Conservation (phyloP, 2,797 vertebrate species). For the Pelochelys cantorii region DNA sequence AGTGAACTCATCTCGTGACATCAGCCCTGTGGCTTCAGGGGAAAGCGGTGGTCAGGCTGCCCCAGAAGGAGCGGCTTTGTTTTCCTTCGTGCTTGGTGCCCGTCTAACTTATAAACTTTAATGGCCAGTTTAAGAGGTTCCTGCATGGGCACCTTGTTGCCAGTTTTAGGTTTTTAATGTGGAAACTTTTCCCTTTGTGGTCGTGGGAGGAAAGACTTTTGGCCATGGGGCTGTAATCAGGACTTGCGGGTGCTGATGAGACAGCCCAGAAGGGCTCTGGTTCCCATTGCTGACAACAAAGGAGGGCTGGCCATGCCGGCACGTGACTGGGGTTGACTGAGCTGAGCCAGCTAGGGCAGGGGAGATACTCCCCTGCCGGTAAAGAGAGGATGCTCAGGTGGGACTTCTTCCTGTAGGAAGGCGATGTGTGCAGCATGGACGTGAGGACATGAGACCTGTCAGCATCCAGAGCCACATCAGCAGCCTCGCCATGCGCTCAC, state of each 20-base stretch:
- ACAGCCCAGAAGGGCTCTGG: slow-evolving; percentile 67
- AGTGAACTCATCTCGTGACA: slow-evolving; percentile 79
- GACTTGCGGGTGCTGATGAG: slow-evolving; percentile 79
- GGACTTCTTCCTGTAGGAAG: neutral
- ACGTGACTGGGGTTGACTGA: fast-evolving
- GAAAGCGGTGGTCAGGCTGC: slow-evolving; percentile 80
- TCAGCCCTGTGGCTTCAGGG: slow-evolving; percentile 81
- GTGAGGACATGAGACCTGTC: neutral
- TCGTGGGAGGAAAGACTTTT: slow-evolving; percentile 81
- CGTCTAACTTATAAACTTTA: slow-evolving; percentile 86
- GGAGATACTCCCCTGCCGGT: neutral
- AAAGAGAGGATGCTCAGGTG: neutral
- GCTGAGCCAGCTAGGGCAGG: neutral
- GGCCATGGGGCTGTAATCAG: slow-evolving; percentile 76
- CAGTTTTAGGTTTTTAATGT: slow-evolving; percentile 87
- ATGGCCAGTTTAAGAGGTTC: slow-evolving; percentile 86
- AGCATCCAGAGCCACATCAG: too few relatives aligned
- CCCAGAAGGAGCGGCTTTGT: slow-evolving; percentile 78
- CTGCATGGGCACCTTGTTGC: slow-evolving; percentile 85
- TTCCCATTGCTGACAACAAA: slow-evolving; percentile 61
- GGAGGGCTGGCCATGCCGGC: neutral
- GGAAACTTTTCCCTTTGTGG: slow-evolving; percentile 86
- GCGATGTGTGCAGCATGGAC: neutral
- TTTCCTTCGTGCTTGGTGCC: slow-evolving; percentile 81
- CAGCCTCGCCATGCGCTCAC: neutral